Base-by-base conservation (phyloP, 2,797 vertebrate genomes). In the Cottoperca gobio region DNA sequence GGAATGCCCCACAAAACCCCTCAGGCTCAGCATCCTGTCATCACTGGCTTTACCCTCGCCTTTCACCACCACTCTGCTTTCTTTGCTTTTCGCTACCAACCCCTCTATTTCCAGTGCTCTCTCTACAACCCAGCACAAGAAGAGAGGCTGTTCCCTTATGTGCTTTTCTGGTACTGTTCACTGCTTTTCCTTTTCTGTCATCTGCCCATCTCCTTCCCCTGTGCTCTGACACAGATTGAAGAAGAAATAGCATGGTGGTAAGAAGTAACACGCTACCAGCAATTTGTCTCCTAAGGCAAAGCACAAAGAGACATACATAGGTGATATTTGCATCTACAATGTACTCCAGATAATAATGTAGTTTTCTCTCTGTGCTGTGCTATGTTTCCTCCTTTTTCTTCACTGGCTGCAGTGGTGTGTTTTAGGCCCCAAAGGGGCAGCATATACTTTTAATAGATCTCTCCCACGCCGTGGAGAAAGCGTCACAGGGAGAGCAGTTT, bases 201-300 rank as follows among this genome's bases (percentile, higher is more conserved):
- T 84, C 55, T 74, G 63, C 77, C 62, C 40, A 43, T 84, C 57
- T 68, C 72, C 31, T 33, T 86, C 78, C 81, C 82, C 45, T 83
- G 82, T 84, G 83, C 70, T 86, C 76, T 81, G 89, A 89, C 85
- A 88, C 79, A 86, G 72, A 87, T 83, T 64, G 61, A 53, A 61
- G 50, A 78, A 81, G 72, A 71, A 81, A 76, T 81, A 81, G 58
- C 54, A 33, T 60, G 66, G 57, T 72, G 43, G 66, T 81, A 58
- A 31, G 50, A 62, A 71, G 70, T 78, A 76, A 59, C 33, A 67
- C 5, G 26, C 60, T 42, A 28, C 70, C 42, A 79, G 58, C 59
- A 69, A 12, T 57, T 65, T 64, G 46, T 83, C 71, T 79, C 46
- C 45, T 50, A 71, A n/a, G 73, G 24, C 53, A 50, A 42, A 58